Evolutionary conservation across 2,888 invertebrate genomes (phyloP), one percentile per base, ranked within the genome.

Genomic region (Entomobrya proxima): DNA sequence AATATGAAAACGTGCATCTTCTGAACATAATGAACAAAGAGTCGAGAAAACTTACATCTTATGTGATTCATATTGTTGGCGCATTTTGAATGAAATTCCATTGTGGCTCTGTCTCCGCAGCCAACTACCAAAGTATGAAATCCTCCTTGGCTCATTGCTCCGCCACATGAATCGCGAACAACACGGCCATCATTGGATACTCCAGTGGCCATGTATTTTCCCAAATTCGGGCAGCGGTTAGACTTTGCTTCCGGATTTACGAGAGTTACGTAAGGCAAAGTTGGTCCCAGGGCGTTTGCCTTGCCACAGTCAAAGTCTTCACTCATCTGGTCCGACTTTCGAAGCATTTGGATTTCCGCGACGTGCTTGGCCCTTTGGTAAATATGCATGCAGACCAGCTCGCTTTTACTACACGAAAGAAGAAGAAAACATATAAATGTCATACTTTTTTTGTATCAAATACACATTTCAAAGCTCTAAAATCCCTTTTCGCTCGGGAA

Each of bases 311-410:
- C 0, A 95, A 84, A 77, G 64, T 86, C 86, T 30, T 87, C 84
- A 21, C 67, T 67, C 69, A 52, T 44, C 75, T 84, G 86, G 50
- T 87, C 88, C 35, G 81, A 80, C 87, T 74, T 83, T 40, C 72
- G 69, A 2, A 84, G 79, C 83, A 89, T 88, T 91, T 95, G 95
- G 86, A 96, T 93, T 92, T 96, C 96, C 89, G 96, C 94, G 24
- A 96, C 95, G 90, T 94, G 94, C 67, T 93, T 93, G 85, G 94
- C 95, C 77, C 96, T 93, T 78, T 94, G 94, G 91, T 95, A 94
- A 91, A 96, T 95, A 90, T 94, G 93, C 93, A 96, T 94, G 91
- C 96, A 96, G 55, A 95, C 94, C 92, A 95, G 96, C 4, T 96
- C 96, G 30, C 95, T 96, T 91, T 95, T 95, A 90, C 89, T 89